A percentile compares a stretch with the other conserved stretches of the same genome.
Evolutionary conservation across 2,888 invertebrate genomes (phyloP).

Genomic region (Epinotia nisella): DNA sequence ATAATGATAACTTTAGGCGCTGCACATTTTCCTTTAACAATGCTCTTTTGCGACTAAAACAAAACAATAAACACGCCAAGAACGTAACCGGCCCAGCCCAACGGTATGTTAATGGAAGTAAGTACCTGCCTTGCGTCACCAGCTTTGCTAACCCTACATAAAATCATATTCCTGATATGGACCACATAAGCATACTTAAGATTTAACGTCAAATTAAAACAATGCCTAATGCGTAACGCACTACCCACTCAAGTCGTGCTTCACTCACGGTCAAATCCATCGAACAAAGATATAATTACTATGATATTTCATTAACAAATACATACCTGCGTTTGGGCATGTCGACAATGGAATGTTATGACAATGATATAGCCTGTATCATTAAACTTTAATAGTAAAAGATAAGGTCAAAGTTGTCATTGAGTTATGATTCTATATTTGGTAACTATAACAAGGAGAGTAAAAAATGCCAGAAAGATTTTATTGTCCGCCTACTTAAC

Average conservation of each 20-base stretch:
- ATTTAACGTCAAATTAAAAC: constrained; percentile 17
- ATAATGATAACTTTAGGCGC: neutral
- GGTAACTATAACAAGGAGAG: neutral
- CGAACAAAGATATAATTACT: constrained; percentile 35
- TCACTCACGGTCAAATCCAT: constrained; percentile 25
- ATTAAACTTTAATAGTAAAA: constrained; percentile 21
- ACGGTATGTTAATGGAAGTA: neutral
- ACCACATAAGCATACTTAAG: constrained; percentile 14
- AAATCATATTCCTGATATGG: neutral
- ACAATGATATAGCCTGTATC: constrained; percentile 33
- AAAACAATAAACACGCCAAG: neutral
- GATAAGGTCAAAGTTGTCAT: constrained; percentile 27
- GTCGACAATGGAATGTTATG: constrained; percentile 29
- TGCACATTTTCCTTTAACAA: neutral
- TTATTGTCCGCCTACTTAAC: neutral
- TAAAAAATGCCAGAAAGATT: neutral
- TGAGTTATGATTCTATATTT: constrained; percentile 22
- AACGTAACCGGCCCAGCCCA: neutral
- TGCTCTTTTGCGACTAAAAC: neutral
- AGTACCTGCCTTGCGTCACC: neutral
- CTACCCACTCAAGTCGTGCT: constrained; percentile 22
- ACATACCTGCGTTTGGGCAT: constrained; percentile 22
- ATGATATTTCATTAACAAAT: constrained; percentile 35
- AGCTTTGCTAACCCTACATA: neutral
- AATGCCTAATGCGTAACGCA: constrained; percentile 16